Conservation (phyloP, 2,113 vertebrate genomes). For the Chamaea fasciata region DNA sequence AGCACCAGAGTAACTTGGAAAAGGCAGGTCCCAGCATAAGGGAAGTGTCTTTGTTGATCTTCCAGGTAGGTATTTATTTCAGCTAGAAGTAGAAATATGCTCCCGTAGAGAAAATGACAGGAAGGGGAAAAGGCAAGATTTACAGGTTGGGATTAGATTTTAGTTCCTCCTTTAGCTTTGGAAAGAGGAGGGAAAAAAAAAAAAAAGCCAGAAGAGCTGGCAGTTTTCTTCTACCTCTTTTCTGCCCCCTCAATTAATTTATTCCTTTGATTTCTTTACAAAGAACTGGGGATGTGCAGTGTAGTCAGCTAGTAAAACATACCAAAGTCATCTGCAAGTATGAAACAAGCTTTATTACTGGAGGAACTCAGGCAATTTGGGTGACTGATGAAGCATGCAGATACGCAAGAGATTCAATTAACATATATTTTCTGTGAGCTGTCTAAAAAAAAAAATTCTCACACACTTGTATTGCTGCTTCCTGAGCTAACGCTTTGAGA, state of each 20-base stretch:
- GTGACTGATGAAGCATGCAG: neutral
- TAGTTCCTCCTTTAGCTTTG: neutral
- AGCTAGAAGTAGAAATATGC: neutral
- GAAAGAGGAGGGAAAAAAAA: fast-evolving
- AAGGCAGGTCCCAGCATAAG: neutral
- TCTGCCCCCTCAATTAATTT: fast-evolving
- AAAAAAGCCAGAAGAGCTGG: neutral
- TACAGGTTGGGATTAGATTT: neutral
- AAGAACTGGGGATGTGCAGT: neutral
- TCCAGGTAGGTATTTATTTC: neutral
- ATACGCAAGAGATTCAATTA: neutral
- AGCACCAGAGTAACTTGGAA: neutral
- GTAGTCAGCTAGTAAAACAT: neutral
- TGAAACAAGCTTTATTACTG: neutral
- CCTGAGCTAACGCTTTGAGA: neutral
- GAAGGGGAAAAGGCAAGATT: neutral
- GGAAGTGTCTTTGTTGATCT: neutral
- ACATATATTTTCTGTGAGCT: neutral
- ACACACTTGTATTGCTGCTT: neutral
- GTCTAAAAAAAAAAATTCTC: neutral
- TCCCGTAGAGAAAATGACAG: neutral
- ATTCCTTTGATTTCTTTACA: neutral
- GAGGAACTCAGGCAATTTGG: neutral
- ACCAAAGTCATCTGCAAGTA: neutral
- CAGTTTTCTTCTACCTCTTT: neutral